A percentile compares a stretch with the other conserved stretches of the same genome.
Evolutionary conservation across 2,888 invertebrate genomes (phyloP).

Genomic region (Microctonus brassicae): DNA sequence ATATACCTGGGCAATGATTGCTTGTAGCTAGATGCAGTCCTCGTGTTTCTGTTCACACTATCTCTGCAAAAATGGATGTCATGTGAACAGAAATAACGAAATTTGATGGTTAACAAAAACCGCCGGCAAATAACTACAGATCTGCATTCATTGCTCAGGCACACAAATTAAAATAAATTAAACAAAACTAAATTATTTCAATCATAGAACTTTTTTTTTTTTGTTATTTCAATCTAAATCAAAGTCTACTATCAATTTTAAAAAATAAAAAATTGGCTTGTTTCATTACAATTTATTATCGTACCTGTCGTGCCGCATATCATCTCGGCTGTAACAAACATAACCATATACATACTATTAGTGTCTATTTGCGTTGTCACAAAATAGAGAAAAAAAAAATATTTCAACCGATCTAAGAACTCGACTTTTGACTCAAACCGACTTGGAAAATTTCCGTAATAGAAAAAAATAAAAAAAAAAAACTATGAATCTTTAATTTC

Average conservation of each 20-base stretch:
- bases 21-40: conserved; percentile 70
- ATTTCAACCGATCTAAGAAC: not conserved
- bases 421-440: not conserved
- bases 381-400: conserved; percentile 7
- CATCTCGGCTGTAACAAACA: conserved; percentile 70
- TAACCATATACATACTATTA: conserved; percentile 61
- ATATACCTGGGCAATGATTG: conserved; percentile 70
- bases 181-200: conserved; percentile 17
- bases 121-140: conserved; percentile 66
- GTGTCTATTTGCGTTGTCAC: conserved; percentile 42
- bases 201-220: not conserved
- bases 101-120: conserved; percentile 43
- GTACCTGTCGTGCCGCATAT: conserved; percentile 70
- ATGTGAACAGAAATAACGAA: conserved; percentile 69
- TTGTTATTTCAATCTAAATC: conserved; percentile 63
- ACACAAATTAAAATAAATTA: conserved; percentile 56
- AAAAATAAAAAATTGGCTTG: conserved; percentile 16
- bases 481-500: too few species aligned
- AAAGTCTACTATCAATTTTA: conserved; percentile 55
- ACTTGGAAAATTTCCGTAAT: too few species aligned
- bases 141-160: conserved; percentile 70
- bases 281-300: conserved; percentile 60
- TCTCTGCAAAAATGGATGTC: conserved; percentile 70
- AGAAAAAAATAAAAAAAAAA: too few species aligned
- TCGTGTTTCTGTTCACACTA: conserved; percentile 70